These are phyloP conservation scores for Takifugu bimaculatus DNA, from an alignment of 2,113 vertebrate species.

Conservation along the genomic window DNA sequence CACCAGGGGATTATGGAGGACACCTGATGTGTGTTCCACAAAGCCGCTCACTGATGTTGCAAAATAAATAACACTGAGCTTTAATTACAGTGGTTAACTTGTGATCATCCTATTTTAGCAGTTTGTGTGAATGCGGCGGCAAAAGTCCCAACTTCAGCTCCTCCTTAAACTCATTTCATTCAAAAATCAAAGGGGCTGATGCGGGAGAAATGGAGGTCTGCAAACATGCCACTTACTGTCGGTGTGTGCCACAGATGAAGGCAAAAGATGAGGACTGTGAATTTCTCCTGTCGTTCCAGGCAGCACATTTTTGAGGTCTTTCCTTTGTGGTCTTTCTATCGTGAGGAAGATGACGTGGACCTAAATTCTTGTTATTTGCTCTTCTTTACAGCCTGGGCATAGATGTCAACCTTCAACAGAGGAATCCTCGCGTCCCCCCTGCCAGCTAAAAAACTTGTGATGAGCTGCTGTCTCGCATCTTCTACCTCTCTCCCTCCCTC, in stretches of 20 bases:
- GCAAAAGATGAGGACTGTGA: conserved; percentile 40
- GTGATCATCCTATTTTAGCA: too few species aligned
- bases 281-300: conserved; percentile 26
- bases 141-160: not conserved
- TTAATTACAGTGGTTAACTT: too few species aligned
- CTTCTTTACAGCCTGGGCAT: not conserved
- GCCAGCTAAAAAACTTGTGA: conserved; percentile 50
- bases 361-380: conserved; percentile 15
- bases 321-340: not conserved
- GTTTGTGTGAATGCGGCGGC: not conserved
- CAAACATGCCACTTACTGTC: conserved; percentile 32
- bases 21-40: not conserved
- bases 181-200: not conserved
- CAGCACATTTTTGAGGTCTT: conserved; percentile 23
- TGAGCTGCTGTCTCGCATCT: conserved; percentile 14
- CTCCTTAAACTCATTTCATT: not conserved
- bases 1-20: not conserved
- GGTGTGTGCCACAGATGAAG: conserved; percentile 42
- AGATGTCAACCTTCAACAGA: conserved; percentile 41
- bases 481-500: conserved; percentile 1
- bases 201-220: not conserved
- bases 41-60: not conserved
- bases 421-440: conserved; percentile 10
- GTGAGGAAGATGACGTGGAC: not conserved
- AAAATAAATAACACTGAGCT: not conserved